These are phyloP conservation scores for Lepidocolaptes lacrymiger DNA, from an alignment of 2,797 vertebrate species.

Conservation along the genomic window DNA sequence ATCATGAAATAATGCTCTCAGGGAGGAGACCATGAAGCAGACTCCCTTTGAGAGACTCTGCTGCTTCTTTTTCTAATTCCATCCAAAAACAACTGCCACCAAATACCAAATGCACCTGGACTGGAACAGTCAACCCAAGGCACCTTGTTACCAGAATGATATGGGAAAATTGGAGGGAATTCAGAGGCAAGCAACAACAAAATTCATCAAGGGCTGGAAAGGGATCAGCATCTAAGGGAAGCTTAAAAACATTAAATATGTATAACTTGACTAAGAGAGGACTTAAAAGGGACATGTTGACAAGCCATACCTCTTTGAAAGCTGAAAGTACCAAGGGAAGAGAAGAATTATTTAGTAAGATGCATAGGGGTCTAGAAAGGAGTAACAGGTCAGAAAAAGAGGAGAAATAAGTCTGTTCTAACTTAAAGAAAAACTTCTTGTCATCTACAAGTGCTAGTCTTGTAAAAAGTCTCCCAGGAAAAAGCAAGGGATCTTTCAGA, in stretches of 20 bases:
- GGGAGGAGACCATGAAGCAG: slow-evolving; percentile 33
- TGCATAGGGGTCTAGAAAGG: not conserved
- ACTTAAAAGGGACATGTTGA: slow-evolving; percentile 58
- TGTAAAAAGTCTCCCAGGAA: not conserved
- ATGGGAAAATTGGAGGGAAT: slow-evolving; percentile 27
- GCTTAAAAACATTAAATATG: slow-evolving; percentile 67
- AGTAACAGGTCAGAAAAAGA: slow-evolving; percentile 20
- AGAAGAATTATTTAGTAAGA: slow-evolving; percentile 54
- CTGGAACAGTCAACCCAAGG: slow-evolving; percentile 1
- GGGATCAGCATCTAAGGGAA: slow-evolving; percentile 53
- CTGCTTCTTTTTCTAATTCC: slow-evolving; percentile 40
- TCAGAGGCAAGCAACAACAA: slow-evolving; percentile 38
- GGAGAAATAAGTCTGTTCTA: not conserved
- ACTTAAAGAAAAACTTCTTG: slow-evolving; percentile 30
- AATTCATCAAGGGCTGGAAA: slow-evolving; percentile 45
- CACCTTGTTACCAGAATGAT: slow-evolving; percentile 9
- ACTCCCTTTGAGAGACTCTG: slow-evolving; percentile 54
- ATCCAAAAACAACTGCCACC: slow-evolving; percentile 28
- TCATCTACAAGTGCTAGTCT: not conserved
- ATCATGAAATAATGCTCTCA: slow-evolving; percentile 53
- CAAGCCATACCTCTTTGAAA: slow-evolving; percentile 63
- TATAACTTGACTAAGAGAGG: slow-evolving; percentile 57
- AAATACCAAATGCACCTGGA: slow-evolving; percentile 8
- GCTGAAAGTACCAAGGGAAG: not conserved
- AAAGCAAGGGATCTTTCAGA: not conserved